phyloP scores from a whole-genome alignment of 2,888 invertebrate genomes.

The Frankliniella fusca region DNA sequence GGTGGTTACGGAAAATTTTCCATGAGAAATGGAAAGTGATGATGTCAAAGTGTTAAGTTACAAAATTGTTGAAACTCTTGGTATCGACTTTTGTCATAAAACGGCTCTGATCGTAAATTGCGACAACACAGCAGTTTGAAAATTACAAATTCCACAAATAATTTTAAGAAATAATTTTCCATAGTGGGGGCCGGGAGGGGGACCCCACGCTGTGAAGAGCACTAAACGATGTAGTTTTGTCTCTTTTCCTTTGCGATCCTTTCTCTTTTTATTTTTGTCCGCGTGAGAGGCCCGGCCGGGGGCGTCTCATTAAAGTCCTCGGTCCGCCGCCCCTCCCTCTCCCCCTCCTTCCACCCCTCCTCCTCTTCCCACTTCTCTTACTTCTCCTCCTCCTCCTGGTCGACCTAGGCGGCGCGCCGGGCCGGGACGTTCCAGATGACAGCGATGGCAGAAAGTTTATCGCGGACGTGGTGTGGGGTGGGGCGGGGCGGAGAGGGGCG shows the following conservation, averaged over 20 bases:
- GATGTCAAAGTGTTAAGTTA: too few species aligned
- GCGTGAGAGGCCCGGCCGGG: conserved; percentile 2
- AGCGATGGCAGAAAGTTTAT: conserved; percentile 12
- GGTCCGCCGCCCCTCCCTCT: not conserved
- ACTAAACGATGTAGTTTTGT: not conserved
- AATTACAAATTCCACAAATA: too few species aligned
- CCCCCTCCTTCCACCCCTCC: not conserved
- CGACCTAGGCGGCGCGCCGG: not conserved
- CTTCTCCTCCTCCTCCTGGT: not conserved
- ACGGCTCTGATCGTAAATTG: too few species aligned
- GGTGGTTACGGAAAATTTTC: too few species aligned
- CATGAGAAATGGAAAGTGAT: too few species aligned
- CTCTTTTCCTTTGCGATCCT: not conserved
- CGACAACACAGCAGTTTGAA: too few species aligned
- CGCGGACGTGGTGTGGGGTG: not conserved
- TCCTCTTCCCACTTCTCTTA: too few species aligned
- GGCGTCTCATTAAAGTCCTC: not conserved
- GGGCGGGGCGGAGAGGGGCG: too few species aligned
- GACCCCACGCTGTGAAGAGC: not conserved
- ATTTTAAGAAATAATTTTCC: too few species aligned
- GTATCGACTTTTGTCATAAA: too few species aligned
- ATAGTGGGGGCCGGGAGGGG: too few species aligned
- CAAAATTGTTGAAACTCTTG: too few species aligned
- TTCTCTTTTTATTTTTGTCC: not conserved
- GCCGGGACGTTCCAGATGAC: not conserved